Percentiles rank a stretch among this genome's conserved stretches.
Evolutionary conservation across 2,113 vertebrate species (phyloP).

Genomic region (Catharus fuscescens): DNA sequence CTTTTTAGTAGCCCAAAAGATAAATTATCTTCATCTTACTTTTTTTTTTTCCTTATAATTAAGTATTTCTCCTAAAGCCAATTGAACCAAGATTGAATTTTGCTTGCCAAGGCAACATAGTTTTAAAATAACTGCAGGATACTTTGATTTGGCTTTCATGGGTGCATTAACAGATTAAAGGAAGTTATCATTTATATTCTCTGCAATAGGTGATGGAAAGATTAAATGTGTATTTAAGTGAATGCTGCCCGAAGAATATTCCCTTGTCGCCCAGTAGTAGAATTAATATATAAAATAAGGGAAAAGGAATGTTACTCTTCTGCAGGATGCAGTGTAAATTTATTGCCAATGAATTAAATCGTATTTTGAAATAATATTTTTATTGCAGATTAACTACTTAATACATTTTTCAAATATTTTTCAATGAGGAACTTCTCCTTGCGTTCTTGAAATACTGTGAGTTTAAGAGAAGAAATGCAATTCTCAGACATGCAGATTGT

Average conservation of each 20-base stretch:
- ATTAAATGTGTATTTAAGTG: not conserved
- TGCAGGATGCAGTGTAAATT: not conserved
- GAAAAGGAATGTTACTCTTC: not conserved
- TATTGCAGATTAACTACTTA: not conserved
- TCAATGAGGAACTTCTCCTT: not conserved
- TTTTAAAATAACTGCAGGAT: not conserved
- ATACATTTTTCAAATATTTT: not conserved
- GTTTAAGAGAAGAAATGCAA: not conserved
- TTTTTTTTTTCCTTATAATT: not conserved
- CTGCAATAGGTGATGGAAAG: not conserved
- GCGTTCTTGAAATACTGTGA: not conserved
- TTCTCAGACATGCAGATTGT: not conserved
- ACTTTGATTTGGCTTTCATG: not conserved
- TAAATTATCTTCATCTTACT: not conserved
- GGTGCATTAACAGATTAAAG: not conserved
- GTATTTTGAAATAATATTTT: not conserved
- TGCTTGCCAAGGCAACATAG: not conserved
- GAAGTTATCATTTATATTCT: not conserved
- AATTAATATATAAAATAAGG: not conserved
- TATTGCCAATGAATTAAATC: not conserved
- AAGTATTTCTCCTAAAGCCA: not conserved
- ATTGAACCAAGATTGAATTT: not conserved
- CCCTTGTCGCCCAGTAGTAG: fast-evolving
- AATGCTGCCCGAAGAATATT: not conserved
- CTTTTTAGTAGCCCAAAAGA: not conserved